Base-by-base conservation (phyloP, 2,113 vertebrate genomes). In the Nyctibius bracteatus region DNA sequence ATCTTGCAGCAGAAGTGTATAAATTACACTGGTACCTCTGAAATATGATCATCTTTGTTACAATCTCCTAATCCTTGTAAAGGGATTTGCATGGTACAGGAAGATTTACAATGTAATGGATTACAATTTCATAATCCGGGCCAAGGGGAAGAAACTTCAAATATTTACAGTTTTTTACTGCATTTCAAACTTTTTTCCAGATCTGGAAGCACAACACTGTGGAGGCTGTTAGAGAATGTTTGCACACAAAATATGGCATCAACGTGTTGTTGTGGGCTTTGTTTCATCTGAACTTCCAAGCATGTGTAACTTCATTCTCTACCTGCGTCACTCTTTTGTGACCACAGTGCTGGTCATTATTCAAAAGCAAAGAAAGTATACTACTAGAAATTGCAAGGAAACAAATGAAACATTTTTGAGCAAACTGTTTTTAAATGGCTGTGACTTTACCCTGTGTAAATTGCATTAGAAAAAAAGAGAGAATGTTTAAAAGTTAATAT, bases 391-490 rank as follows among this genome's bases (percentile, higher is more conserved):
- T 41, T 2, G 3, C 96, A n/a, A 97, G 15, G 24, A 9, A 67
- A 22, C 4, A 81, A 62, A 86, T 14, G 23, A 98, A 95, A 95
- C 97, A 96, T 74, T 98, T 99, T 92, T 98, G 96, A 67, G 95
- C 43, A 43, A 98, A 2, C 98, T 98, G 97, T 89, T 73, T 41
- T 99, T 99, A 17, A 51, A 7, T 3, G 97, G 97, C 35, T 98
- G 86, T 54, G 95, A 98, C 90, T 99, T 98, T 91, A 98, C 52
- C 18, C 97, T 80, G 14, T 98, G 97, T 99, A 98, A 97, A 99
- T 43, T 14, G 98, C 87, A 52, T 98, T 98, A 61, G 24, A 12
- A 80, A 83, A 52, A 55, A 18, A 23, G 1, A 74, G 27, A 72
- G 5, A 73, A 35, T 9, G 4, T 65, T 41, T 3, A 24, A 57